Evolutionary conservation across 2,797 vertebrate species (phyloP).

Genomic region (Staurois parvus): DNA sequence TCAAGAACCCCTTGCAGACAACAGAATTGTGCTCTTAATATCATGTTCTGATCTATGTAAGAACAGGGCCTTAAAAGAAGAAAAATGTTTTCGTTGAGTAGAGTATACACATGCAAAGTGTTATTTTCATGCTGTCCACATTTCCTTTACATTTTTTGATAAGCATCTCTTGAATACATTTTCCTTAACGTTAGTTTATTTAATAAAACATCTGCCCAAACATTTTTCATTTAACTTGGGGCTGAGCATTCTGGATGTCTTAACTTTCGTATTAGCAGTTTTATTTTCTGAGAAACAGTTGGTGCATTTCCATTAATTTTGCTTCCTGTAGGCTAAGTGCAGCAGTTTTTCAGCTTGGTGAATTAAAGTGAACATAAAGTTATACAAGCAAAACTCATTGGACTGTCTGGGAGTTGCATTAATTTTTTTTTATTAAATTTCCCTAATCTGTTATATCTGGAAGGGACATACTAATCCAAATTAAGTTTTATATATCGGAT

Average conservation of each 20-base stretch:
- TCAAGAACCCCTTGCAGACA: neutral
- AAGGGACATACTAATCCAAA: neutral
- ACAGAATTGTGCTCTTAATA: neutral
- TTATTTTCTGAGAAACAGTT: conserved; percentile 30
- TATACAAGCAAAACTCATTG: conserved; percentile 13
- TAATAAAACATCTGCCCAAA: conserved; percentile 49
- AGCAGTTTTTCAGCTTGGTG: conserved; percentile 11
- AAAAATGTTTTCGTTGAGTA: neutral
- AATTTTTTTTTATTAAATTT: neutral
- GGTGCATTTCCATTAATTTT: conserved; percentile 44
- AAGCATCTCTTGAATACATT: conserved; percentile 35
- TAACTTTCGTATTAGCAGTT: conserved; percentile 42
- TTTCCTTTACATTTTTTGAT: conserved; percentile 37
- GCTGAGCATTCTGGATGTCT: conserved; percentile 39
- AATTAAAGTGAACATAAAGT: conserved; percentile 41
- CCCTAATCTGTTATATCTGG: neutral
- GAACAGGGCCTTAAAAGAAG: neutral
- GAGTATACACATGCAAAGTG: conserved; percentile 13
- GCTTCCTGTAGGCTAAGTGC: conserved; percentile 39
- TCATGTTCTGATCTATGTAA: neutral
- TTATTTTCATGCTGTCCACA: conserved; percentile 40
- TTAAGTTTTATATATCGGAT: neutral
- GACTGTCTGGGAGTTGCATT: neutral
- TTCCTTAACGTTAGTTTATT: conserved; percentile 34
- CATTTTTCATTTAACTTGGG: conserved; percentile 52